Percentiles rank a stretch among this genome's conserved stretches.
These are phyloP conservation scores for Smithornis capensis DNA, from an alignment of 2,113 vertebrate species.

Conservation along the genomic window DNA sequence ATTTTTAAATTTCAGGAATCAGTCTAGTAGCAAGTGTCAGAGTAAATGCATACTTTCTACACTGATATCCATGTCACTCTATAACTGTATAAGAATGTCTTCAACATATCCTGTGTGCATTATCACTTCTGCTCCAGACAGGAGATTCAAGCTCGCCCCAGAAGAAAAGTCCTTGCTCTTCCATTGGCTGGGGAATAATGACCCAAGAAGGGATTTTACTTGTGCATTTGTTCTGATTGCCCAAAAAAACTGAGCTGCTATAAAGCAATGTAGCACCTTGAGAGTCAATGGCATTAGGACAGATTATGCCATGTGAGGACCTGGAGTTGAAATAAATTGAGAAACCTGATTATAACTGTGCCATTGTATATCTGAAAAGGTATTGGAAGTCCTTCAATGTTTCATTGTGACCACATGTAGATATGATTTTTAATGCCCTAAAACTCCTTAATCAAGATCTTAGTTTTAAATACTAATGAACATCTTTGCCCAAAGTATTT, in stretches of 20 bases:
- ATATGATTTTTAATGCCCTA: conserved; percentile 19
- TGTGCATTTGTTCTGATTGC: not conserved
- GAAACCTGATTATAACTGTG: conserved; percentile 8
- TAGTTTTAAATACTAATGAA: conserved; percentile 32
- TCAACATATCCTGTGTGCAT: not conserved
- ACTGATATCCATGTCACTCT: not conserved
- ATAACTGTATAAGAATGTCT: not conserved
- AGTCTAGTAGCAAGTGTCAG: not conserved
- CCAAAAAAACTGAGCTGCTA: not conserved
- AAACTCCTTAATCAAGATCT: conserved; percentile 10
- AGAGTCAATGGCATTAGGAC: conserved; percentile 1
- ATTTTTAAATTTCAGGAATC: not conserved
- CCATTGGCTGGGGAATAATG: not conserved
- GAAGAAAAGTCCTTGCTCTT: not conserved
- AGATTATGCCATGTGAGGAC: conserved; percentile 9
- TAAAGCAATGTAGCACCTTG: not conserved
- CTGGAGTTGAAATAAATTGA: not conserved
- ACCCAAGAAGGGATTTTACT: not conserved
- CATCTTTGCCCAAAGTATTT: conserved; percentile 3
- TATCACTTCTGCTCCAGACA: not conserved
- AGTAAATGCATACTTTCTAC: not conserved
- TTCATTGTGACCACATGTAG: not conserved
- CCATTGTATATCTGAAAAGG: not conserved
- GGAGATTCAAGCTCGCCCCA: not conserved
- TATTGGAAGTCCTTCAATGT: not conserved